Evolutionary conservation across 2,113 vertebrate species (phyloP).

Genomic region (Ochotona curzoniae): DNA sequence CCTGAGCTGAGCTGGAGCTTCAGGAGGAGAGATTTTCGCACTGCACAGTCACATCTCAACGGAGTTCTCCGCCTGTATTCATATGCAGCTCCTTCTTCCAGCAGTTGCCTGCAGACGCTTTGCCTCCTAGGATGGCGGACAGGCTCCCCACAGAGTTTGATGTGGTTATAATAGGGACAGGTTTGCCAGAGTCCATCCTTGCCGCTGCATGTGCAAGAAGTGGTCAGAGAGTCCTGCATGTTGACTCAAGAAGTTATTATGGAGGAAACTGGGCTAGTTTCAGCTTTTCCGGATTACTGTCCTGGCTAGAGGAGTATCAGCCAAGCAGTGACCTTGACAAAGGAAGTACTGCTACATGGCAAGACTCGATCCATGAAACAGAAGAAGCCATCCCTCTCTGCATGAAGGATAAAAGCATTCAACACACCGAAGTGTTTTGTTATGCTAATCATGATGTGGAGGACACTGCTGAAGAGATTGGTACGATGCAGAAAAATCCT

Average conservation of each 20-base stretch:
- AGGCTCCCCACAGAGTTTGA: constrained; percentile 93
- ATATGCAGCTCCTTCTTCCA: neutral
- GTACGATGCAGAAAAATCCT: constrained; percentile 72
- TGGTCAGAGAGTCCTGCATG: constrained; percentile 75
- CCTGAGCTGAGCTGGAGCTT: constrained; percentile 26
- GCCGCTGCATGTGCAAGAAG: constrained; percentile 77
- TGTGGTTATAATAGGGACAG: constrained; percentile 94
- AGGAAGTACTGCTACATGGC: neutral
- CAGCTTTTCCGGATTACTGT: constrained; percentile 93
- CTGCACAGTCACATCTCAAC: neutral
- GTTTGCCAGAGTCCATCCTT: constrained; percentile 83
- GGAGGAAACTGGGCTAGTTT: constrained; percentile 98
- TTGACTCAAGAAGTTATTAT: constrained; percentile 90
- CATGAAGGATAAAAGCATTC: constrained; percentile 65
- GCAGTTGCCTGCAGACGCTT: constrained; percentile 43
- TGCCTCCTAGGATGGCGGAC: constrained; percentile 90
- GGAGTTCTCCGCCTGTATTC: neutral
- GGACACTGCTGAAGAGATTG: constrained; percentile 83
- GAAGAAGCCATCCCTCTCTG: constrained; percentile 62
- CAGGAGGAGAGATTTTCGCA: constrained; percentile 34
- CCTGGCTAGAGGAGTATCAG: constrained; percentile 92
- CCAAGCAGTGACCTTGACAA: constrained; percentile 79
- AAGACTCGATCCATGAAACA: constrained; percentile 59
- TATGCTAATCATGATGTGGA: constrained; percentile 87
- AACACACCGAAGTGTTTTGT: constrained; percentile 90